These are phyloP conservation scores for Engraulis encrasicolus DNA, from an alignment of 2,113 vertebrate species.

Conservation along the genomic window DNA sequence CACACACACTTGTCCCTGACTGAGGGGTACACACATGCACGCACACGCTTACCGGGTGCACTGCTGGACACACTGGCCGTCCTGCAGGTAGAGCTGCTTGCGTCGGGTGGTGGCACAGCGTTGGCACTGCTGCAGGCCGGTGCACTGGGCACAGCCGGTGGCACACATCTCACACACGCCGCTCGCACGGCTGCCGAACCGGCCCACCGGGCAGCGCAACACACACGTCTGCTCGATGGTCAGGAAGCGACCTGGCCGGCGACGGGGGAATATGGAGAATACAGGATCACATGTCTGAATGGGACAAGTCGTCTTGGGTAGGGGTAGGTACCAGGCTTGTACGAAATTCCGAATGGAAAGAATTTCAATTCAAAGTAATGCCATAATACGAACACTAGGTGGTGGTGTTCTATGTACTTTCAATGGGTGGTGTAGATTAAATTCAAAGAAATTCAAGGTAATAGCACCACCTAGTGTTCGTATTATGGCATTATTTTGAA, in stretches of 20 bases:
- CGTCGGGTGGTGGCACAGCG: slow-evolving; percentile 70
- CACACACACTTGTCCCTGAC: background rate
- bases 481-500: no score
- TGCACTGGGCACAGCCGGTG: slow-evolving; percentile 78
- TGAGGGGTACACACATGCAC: background rate
- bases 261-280: background rate
- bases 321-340: no score
- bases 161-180: slow-evolving; percentile 81
- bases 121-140: slow-evolving; percentile 67
- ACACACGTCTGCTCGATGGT: slow-evolving; percentile 72
- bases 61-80: slow-evolving; percentile 79
- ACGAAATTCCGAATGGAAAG: no score
- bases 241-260: slow-evolving; percentile 73
- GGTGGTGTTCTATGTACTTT: no score
- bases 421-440: no score
- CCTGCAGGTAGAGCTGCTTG: slow-evolving; percentile 73
- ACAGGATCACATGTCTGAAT: no score
- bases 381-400: no score
- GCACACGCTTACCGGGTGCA: slow-evolving; percentile 73
- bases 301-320: no score
- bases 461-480: no score
- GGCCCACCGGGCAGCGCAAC: slow-evolving; percentile 76
- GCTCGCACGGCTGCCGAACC: slow-evolving; percentile 69
- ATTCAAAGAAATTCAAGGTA: no score
- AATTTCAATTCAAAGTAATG: no score